Evolutionary conservation across 2,888 invertebrate genomes (phyloP), one percentile per base, ranked within the genome.

Genomic region (Himalopsyche kuldschensis): DNA sequence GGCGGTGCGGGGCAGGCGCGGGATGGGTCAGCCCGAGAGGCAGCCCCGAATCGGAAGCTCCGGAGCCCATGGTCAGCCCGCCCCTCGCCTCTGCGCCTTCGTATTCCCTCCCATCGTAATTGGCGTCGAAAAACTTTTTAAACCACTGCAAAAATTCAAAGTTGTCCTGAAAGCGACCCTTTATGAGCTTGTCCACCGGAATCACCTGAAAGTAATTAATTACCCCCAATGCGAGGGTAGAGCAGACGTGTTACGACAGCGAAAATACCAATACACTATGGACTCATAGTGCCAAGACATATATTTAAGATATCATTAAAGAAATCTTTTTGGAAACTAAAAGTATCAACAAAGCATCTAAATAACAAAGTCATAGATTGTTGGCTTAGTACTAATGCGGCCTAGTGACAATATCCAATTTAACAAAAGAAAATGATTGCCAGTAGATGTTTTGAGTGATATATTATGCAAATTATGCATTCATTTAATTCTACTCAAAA

Each of bases 101-200:
- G 91, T 99, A 99, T 88, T 98, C 98, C 88, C 96, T 95, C 87
- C 98, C 99, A 90, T 98, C 98, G 92, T 99, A 99, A 93, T 99
- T 99, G 87, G 99, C 99, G 93, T 99, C 99, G 92, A 99, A 99
- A 93, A 99, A 99, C 91, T 99, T 99, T 94, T 99, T 99, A 94
- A 99, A 99, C 99, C 99, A 99, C 94, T 99, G 99, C 88, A 99
- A 96, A 93, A 99, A 99, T 93, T 99, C 99, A 94, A 99, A 99
- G 94, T 99, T 99, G 93, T 99, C 99, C 95, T 99, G 99, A 93
- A 99, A 99, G 89, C 98, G 95, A 89, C 98, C 99, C 92, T 99
- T 99, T 90, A 99, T 98, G 93, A 99, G 95, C 93, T 96, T 97
- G 93, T 99, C 99, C 92, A 99, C 98, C 87, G 99, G 98, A 91